phyloP scores from a whole-genome alignment of 1,140 invertebrate species.

The Gonioctena quinquepunctata region DNA sequence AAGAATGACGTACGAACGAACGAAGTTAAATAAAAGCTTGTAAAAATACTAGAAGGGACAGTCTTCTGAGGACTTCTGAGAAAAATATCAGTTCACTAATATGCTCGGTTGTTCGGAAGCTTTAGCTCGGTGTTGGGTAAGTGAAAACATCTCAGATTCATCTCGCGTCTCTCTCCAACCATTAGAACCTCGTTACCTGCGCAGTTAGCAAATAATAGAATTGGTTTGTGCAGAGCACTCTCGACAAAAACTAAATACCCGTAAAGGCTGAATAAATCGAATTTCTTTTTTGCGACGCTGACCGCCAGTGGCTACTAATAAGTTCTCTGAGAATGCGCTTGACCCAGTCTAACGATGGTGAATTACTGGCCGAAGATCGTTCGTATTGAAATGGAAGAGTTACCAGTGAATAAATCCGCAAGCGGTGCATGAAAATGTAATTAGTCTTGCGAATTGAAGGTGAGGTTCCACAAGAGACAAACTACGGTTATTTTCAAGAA shows the following conservation, averaged over 20 bases:
- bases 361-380: background rate
- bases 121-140: too few relatives aligned
- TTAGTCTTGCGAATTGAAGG: background rate
- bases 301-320: background rate
- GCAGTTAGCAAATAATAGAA: background rate
- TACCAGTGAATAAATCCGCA: background rate
- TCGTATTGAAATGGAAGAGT: background rate
- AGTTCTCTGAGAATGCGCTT: too few relatives aligned
- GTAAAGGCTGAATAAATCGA: background rate
- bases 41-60: too few relatives aligned
- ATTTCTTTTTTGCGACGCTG: background rate
- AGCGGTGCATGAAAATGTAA: background rate
- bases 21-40: too few relatives aligned
- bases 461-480: background rate
- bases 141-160: too few relatives aligned
- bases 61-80: too few relatives aligned
- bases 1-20: too few relatives aligned
- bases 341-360: background rate
- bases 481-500: background rate
- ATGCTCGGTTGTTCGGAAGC: too few relatives aligned
- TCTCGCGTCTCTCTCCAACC: too few relatives aligned
- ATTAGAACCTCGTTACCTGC: background rate
- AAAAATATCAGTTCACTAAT: too few relatives aligned
- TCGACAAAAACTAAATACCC: background rate
- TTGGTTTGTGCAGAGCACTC: background rate